These are phyloP conservation scores for Dendrocincla fuliginosa DNA, from an alignment of 2,797 vertebrate species.

Conservation along the genomic window DNA sequence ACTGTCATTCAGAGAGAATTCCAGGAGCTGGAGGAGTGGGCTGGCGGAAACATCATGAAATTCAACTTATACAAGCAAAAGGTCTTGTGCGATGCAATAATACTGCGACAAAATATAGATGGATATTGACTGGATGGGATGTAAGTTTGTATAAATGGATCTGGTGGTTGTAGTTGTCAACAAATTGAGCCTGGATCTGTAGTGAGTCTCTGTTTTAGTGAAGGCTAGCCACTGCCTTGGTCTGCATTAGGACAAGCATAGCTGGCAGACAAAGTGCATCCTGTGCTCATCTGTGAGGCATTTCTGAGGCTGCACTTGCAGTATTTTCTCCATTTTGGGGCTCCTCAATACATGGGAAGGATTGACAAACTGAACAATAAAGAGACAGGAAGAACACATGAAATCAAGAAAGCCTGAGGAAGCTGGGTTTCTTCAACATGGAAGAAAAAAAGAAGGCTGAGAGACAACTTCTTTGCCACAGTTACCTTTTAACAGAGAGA, in stretches of 20 bases:
- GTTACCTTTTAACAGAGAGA: neutral
- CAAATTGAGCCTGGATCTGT: neutral
- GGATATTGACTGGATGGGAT: neutral
- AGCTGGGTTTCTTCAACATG: neutral
- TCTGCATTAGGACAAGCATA: neutral
- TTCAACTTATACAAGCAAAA: neutral
- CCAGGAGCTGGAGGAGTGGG: neutral
- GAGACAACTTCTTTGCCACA: neutral
- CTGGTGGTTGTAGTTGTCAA: neutral
- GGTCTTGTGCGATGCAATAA: neutral
- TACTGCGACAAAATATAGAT: rapidly evolving
- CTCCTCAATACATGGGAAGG: neutral
- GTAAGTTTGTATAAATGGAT: neutral
- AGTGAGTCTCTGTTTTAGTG: neutral
- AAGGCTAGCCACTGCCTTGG: neutral
- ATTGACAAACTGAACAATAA: neutral
- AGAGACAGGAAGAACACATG: neutral
- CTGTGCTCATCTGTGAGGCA: neutral
- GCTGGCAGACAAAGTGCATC: rapidly evolving
- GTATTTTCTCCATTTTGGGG: neutral
- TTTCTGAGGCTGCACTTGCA: neutral
- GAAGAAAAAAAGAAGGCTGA: neutral
- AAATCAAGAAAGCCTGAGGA: neutral
- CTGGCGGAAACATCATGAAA: neutral
- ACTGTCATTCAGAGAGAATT: neutral